Percentiles rank a stretch among this genome's conserved stretches.
Conservation (phyloP, 1,140 invertebrate species). For the Zaprionus inermis region DNA sequence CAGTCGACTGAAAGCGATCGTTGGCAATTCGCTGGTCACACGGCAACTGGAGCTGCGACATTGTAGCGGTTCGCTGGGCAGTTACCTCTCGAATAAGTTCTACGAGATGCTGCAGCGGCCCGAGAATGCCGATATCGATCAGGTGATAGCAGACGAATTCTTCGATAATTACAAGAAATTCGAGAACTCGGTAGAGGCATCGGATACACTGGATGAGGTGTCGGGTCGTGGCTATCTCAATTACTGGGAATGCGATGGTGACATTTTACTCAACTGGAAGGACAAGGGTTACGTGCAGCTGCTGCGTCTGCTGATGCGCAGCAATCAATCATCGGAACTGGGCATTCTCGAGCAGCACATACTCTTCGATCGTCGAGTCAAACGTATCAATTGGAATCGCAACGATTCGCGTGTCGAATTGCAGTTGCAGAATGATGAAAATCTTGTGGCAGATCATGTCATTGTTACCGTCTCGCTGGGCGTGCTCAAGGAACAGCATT, state of each 20-base stretch:
- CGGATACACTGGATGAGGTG: constrained; percentile 87
- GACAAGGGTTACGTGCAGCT: constrained; percentile 86
- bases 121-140: constrained; percentile 74
- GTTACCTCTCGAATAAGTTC: constrained; percentile 84
- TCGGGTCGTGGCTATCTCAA: constrained; percentile 85
- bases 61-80: constrained; percentile 83
- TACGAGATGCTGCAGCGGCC: constrained; percentile 71
- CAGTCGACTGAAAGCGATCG: constrained; percentile 71
- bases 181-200: constrained; percentile 86
- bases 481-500: constrained; percentile 87
- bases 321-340: constrained; percentile 55
- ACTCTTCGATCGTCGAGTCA: constrained; percentile 85
- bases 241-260: constrained; percentile 87
- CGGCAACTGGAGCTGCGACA: constrained; percentile 72
- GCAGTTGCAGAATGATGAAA: constrained; percentile 87
- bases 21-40: constrained; percentile 73
- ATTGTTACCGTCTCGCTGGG: constrained; percentile 89
- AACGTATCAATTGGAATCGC: constrained; percentile 84
- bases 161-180: constrained; percentile 86
- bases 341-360: constrained; percentile 83
- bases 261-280: constrained; percentile 88
- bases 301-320: constrained; percentile 86
- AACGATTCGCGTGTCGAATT: constrained; percentile 83
- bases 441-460: constrained; percentile 87
- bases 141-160: constrained; percentile 84